Evolutionary conservation across 2,113 vertebrate genomes (phyloP).

Genomic region (Raja brachyura): DNA sequence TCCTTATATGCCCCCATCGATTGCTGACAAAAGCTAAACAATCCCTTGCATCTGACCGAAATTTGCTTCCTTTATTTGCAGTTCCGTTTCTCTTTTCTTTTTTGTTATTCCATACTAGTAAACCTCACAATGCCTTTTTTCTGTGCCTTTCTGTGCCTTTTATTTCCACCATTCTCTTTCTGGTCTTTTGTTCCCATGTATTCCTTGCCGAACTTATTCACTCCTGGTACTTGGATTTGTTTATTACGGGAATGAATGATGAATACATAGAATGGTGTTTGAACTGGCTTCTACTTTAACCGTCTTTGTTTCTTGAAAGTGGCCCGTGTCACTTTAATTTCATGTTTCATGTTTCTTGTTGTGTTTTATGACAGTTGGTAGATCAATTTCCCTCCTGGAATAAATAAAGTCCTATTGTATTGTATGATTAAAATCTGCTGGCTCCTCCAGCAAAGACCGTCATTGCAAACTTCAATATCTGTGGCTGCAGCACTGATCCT

Average conservation of each 20-base stretch:
- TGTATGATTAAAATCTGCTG: too few species aligned
- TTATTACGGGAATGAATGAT: neutral
- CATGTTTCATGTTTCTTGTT: too few species aligned
- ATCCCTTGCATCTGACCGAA: neutral
- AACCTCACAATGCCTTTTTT: neutral
- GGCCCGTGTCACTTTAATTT: too few species aligned
- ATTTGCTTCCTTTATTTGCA: neutral
- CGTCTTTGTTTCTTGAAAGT: too few species aligned
- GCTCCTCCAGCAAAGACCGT: too few species aligned
- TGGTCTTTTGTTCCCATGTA: neutral
- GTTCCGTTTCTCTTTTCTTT: neutral
- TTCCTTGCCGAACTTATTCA: neutral
- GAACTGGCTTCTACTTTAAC: too few species aligned
- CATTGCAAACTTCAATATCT: too few species aligned
- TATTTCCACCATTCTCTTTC: neutral
- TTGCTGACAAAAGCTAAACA: neutral
- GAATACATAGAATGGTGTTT: neutral
- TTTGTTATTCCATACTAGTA: neutral
- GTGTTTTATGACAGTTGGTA: too few species aligned
- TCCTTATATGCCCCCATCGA: neutral
- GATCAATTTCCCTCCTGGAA: too few species aligned
- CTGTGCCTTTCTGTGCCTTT: neutral
- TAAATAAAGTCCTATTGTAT: too few species aligned
- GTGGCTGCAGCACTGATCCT: too few species aligned
- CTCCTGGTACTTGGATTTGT: neutral